Evolutionary conservation across 2,888 invertebrate species (phyloP), one percentile per base, ranked within the genome.

Genomic region (Watsonalla cultraria): DNA sequence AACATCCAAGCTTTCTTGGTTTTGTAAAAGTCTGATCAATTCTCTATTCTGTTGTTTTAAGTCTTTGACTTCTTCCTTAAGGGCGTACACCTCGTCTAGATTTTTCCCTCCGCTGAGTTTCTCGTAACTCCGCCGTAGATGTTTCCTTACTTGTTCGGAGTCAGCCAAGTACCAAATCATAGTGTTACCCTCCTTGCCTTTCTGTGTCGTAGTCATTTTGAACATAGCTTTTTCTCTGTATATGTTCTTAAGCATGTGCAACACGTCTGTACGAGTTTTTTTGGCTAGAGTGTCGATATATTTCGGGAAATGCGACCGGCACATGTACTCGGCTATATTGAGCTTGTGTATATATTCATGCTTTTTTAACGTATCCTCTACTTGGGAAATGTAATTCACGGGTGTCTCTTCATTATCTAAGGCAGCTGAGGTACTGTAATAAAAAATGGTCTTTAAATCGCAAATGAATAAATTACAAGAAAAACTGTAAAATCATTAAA

Each of bases 161-260:
- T 76, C 71, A 13, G 68, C 72, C 2, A 76, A 53, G 54, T 76
- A 76, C 66, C 73, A 68, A 62, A 76, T 75, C 54, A 68, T 73
- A 9, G 76, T 76, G 51, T 74, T 68, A 5, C 76, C 75, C 54
- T 77, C 72, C 47, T 71, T 74, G 1, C 74, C 70, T 54, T 56
- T 68, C 37, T 76, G 74, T 6, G 76, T 78, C 0, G 76, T 74
- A 0, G 71, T 72, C 58, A 78, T 69, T 68, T 77, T 75, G 47
- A 78, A 76, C 77, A 78, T 78, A 0, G 73, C 74, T 47, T 73
- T 73, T 46, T 76, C 77, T 24, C 63, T 70, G 54, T 77, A 77
- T 6, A 78, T 61, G 46, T 68, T 73, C 0, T 70, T 64, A 9
- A 78, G 68, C 77, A 78, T 77, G 14, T 67, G 61, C 6, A 72